Percentiles rank a stretch among this genome's conserved stretches.
phyloP scores from a whole-genome alignment of 2,113 vertebrate species.

The Epinephelus lanceolatus region DNA sequence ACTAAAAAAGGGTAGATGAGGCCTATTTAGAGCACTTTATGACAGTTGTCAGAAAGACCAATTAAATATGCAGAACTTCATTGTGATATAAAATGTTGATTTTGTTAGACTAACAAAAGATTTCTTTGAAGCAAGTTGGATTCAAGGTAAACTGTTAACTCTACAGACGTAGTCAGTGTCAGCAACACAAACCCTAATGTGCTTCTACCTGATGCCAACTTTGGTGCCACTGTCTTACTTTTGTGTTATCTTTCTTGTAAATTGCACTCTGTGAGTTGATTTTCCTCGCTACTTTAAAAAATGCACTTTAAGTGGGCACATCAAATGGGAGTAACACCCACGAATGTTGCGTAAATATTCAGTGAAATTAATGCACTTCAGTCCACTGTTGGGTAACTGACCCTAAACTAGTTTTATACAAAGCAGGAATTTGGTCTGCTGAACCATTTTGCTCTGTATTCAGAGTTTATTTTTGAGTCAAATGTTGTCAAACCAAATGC shows the following conservation, averaged over 20 bases:
- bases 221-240: constrained; percentile 14
- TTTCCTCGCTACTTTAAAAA: not conserved
- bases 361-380: constrained; percentile 16
- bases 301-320: constrained; percentile 15
- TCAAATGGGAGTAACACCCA: not conserved
- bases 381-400: constrained; percentile 16
- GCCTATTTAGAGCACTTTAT: constrained; percentile 49
- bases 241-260: constrained; percentile 11
- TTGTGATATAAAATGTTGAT: not conserved
- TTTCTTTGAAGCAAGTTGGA: constrained; percentile 9
- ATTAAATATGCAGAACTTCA: constrained; percentile 8
- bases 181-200: not conserved
- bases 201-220: constrained; percentile 24
- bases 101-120: not conserved
- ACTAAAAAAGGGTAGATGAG: not conserved
- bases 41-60: not conserved
- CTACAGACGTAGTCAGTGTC: not conserved
- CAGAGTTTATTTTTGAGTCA: constrained; percentile 32
- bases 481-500: constrained; percentile 27
- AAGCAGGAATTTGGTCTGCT: not conserved
- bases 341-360: not conserved
- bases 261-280: constrained; percentile 14
- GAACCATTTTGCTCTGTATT: not conserved
- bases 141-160: not conserved
- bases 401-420: constrained; percentile 25